Conservation (phyloP, 2,797 vertebrate genomes). For the Pangasius macronema region DNA sequence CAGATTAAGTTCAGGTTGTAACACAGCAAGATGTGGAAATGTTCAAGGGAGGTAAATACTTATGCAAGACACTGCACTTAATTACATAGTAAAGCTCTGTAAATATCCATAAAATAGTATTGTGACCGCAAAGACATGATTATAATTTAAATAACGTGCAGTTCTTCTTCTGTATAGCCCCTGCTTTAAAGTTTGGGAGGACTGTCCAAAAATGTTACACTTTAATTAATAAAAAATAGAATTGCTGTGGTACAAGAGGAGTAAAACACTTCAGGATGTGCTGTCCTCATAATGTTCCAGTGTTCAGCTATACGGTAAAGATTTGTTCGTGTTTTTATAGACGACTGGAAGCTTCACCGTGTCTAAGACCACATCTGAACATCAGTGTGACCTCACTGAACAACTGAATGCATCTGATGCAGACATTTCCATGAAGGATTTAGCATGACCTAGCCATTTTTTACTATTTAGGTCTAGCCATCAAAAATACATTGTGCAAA, state of each 20-base stretch:
- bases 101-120: neutral
- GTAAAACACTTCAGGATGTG: neutral
- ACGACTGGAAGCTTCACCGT: neutral
- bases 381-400: neutral
- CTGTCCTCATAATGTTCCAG: neutral
- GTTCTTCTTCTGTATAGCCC: neutral
- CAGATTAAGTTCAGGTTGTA: neutral
- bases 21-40: neutral
- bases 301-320: neutral
- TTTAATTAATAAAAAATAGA: neutral
- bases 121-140: neutral
- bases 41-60: neutral
- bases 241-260: neutral
- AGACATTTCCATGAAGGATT: neutral
- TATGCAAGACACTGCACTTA: neutral
- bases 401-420: neutral
- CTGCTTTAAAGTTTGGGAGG: neutral
- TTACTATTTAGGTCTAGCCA: neutral
- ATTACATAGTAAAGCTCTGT: conserved; percentile 1
- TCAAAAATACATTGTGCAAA: neutral
- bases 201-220: neutral
- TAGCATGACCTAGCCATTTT: neutral
- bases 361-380: neutral
- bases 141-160: neutral
- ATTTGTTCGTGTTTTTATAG: neutral